A percentile compares a stretch with the other conserved stretches of the same genome.
Evolutionary conservation across 2,888 invertebrate genomes (phyloP).

Genomic region (Oscheius sp.): DNA sequence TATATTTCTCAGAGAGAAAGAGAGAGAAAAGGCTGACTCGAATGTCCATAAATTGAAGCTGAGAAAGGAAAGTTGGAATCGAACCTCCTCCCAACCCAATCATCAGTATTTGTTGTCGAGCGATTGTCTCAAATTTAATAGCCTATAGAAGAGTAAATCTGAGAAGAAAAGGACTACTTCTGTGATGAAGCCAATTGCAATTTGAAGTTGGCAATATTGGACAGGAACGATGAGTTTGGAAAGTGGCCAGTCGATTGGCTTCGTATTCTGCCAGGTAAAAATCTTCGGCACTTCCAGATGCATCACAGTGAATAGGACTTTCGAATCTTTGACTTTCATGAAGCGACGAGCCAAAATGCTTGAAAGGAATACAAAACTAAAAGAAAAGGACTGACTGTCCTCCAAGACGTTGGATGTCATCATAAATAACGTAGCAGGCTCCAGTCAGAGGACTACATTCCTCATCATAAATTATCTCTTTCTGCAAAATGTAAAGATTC

Average conservation of each 20-base stretch:
- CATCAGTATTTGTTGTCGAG: conserved; percentile 10
- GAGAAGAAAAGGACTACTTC: conserved; percentile 19
- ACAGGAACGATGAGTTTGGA: conserved; percentile 41
- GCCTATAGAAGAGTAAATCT: no score
- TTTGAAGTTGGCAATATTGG: conserved; percentile 37
- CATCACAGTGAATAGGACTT: conserved; percentile 11
- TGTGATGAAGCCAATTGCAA: conserved; percentile 44
- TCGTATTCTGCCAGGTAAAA: conserved; percentile 34
- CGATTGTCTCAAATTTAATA: background rate
- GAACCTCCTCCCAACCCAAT: conserved; percentile 18
- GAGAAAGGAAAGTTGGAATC: conserved; percentile 5
- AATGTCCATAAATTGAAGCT: background rate
- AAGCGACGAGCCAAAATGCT: background rate
- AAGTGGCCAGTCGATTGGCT: conserved; percentile 40
- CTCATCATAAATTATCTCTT: conserved; percentile 25
- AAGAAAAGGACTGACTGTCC: conserved; percentile 16
- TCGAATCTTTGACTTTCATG: conserved; percentile 10
- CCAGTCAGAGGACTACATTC: conserved; percentile 37
- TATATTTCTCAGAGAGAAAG: background rate
- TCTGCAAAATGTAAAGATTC: no score
- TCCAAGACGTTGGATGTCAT: conserved; percentile 32
- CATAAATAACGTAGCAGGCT: conserved; percentile 38
- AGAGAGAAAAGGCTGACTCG: background rate
- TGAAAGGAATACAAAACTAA: background rate
- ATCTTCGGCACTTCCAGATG: conserved; percentile 3